phyloP scores from a whole-genome alignment of 35 echinoderm and acorn worm species.

The Heliocidaris tuberculata region DNA sequence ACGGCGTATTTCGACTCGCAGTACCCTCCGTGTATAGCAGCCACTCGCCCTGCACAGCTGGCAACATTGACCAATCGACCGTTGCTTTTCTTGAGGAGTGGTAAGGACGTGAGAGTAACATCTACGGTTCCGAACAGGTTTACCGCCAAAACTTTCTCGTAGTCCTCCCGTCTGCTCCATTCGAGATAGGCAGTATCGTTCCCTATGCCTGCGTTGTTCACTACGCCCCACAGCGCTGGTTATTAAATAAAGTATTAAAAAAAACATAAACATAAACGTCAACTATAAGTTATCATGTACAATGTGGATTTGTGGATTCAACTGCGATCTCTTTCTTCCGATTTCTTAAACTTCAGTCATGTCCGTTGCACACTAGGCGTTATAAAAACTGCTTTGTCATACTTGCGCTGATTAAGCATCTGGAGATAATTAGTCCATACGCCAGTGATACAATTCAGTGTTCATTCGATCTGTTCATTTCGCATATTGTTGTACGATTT shows the following conservation, averaged over 20 bases:
- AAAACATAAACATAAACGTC: background rate
- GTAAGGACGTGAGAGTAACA: slow-evolving; percentile 75
- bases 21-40: slow-evolving; percentile 62
- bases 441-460: background rate
- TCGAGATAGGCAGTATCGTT: slow-evolving; percentile 50
- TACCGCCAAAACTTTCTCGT: slow-evolving; percentile 62
- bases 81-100: slow-evolving; percentile 50
- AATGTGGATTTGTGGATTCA: background rate
- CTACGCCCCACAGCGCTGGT: slow-evolving; percentile 85
- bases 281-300: background rate
- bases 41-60: slow-evolving; percentile 56
- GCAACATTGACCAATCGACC: slow-evolving; percentile 68
- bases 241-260: background rate
- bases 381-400: background rate
- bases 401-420: background rate
- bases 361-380: background rate
- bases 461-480: no score
- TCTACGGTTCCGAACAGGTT: slow-evolving; percentile 82
- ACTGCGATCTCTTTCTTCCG: background rate
- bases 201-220: slow-evolving; percentile 87
- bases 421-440: no score
- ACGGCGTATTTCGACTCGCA: slow-evolving; percentile 77
- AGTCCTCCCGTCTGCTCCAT: slow-evolving; percentile 64
- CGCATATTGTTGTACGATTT: no score
- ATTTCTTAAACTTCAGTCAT: background rate